Evolutionary conservation across 2,797 vertebrate genomes (phyloP).

Genomic region (Strix occidentalis): DNA sequence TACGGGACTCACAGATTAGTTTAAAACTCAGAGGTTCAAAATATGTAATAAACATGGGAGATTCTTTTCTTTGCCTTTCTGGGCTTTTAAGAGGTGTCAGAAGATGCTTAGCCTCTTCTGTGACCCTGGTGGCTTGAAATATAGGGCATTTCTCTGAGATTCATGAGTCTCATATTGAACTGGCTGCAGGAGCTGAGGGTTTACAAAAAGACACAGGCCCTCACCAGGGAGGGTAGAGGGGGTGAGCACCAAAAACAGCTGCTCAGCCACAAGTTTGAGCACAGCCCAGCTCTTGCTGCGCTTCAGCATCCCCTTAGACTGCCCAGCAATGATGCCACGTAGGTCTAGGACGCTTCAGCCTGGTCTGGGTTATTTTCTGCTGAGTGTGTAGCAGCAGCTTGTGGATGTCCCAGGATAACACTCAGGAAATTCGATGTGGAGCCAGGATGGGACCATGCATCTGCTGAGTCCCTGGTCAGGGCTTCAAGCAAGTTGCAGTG

Average conservation of each 20-base stretch:
- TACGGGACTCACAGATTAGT: background rate
- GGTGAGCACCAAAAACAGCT: rapidly evolving
- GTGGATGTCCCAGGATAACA: background rate
- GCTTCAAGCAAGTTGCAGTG: background rate
- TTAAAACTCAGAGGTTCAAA: background rate
- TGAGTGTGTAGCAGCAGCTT: background rate
- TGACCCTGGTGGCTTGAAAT: background rate
- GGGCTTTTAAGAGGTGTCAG: background rate
- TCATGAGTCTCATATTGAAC: background rate
- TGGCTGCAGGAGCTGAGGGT: background rate
- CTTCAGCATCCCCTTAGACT: background rate
- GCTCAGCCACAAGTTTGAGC: background rate
- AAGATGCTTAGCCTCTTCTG: background rate
- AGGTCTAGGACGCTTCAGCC: background rate
- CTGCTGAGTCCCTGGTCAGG: background rate
- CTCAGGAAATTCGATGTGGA: background rate
- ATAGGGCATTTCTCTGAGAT: background rate
- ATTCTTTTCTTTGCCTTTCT: background rate
- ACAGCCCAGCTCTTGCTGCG: rapidly evolving
- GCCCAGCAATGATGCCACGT: rapidly evolving
- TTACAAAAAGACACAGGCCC: background rate
- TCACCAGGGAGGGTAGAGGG: background rate
- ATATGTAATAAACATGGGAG: background rate
- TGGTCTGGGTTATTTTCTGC: background rate
- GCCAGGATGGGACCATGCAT: background rate